Percentiles rank a stretch among this genome's conserved stretches.
phyloP scores from a whole-genome alignment of 2,888 invertebrate species.

The Drosophila paramelanica region DNA sequence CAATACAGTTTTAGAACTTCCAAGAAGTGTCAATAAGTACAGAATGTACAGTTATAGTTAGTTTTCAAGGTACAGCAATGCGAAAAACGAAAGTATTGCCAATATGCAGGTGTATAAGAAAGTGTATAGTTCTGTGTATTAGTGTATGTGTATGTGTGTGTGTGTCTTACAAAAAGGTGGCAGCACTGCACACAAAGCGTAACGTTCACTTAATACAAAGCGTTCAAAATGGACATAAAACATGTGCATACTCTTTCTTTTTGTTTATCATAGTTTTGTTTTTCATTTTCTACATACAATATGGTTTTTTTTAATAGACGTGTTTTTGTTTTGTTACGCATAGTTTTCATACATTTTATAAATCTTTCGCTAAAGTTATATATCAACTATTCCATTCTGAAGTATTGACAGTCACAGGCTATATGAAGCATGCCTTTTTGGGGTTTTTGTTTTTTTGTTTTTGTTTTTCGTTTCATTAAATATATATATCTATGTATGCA shows the following conservation, averaged over 20 bases:
- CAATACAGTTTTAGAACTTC: constrained; percentile 62
- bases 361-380: constrained; percentile 76
- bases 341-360: constrained; percentile 47
- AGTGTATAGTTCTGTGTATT: constrained; percentile 17
- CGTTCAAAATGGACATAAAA: constrained; percentile 69
- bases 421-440: constrained; percentile 73
- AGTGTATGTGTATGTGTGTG: constrained; percentile 11
- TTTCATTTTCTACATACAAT: constrained; percentile 53
- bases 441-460: constrained; percentile 44
- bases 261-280: constrained; percentile 27
- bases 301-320: constrained; percentile 30
- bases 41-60: constrained; percentile 72
- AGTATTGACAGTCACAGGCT: constrained; percentile 84
- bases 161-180: constrained; percentile 66
- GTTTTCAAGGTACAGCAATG: constrained; percentile 76
- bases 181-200: constrained; percentile 77
- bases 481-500: constrained; percentile 38
- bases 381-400: constrained; percentile 79
- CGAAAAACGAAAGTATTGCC: constrained; percentile 73
- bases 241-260: constrained; percentile 47
- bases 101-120: constrained; percentile 52
- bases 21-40: constrained; percentile 74
- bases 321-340: constrained; percentile 37
- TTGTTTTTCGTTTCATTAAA: constrained; percentile 54
- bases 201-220: constrained; percentile 71